Evolutionary conservation across 1,140 invertebrate species (phyloP).

Genomic region (Drosophila orena): DNA sequence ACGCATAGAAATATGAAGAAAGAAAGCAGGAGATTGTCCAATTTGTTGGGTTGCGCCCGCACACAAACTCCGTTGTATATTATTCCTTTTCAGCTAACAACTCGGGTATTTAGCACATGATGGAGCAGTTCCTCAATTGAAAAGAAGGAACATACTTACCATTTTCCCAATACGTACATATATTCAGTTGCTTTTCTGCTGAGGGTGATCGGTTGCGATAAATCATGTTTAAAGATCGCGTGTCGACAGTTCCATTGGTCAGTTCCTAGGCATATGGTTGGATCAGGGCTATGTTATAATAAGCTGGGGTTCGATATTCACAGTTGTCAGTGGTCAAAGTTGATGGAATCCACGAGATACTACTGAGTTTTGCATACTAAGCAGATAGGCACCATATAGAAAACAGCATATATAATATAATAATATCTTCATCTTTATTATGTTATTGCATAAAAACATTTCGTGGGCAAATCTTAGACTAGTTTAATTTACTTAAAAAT

Average conservation of each 20-base stretch:
- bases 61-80: constrained; percentile 42
- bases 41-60: constrained; percentile 73
- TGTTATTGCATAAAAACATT: constrained; percentile 72
- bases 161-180: constrained; percentile 27
- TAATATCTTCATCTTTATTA: constrained; percentile 55
- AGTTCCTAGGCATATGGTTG: constrained; percentile 26
- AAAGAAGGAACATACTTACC: background rate
- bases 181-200: constrained; percentile 6
- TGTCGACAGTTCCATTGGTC: constrained; percentile 56
- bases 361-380: no score
- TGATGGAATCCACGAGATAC: background rate
- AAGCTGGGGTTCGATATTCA: background rate
- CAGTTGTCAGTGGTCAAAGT: background rate
- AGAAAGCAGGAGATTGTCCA: constrained; percentile 16
- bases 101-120: constrained; percentile 69
- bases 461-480: constrained; percentile 34
- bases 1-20: background rate
- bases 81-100: constrained; percentile 44
- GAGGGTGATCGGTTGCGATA: constrained; percentile 22
- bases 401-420: constrained; percentile 4
- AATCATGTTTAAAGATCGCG: constrained; percentile 43
- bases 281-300: background rate
- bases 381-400: background rate
- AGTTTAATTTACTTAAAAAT: constrained; percentile 26
- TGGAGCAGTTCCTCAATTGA: constrained; percentile 65